Conservation (phyloP, 1,140 invertebrate species). For the Anoplolepis gracilipes region DNA sequence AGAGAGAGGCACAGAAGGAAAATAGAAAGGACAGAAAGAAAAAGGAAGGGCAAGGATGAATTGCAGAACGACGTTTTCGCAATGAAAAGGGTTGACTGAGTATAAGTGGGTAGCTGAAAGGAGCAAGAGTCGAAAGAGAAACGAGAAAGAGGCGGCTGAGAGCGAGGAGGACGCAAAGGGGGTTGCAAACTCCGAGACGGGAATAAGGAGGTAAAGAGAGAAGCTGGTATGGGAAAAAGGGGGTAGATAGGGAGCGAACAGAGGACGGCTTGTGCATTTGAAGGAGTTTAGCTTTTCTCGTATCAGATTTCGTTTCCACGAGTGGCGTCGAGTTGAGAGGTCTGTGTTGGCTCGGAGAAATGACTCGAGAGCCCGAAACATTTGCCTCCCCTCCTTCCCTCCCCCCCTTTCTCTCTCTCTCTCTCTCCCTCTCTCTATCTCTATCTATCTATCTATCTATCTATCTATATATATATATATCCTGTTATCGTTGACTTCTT, state of each 20-base stretch:
- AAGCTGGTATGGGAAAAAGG: constrained; percentile 25
- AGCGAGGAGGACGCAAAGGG: constrained; percentile 35
- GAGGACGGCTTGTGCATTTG: constrained; percentile 77
- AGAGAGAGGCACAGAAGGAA: not conserved
- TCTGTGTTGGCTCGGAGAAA: constrained; percentile 79
- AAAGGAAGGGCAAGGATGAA: constrained; percentile 66
- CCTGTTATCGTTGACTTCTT: not conserved
- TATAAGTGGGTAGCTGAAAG: constrained; percentile 75
- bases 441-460: no score
- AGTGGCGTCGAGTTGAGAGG: constrained; percentile 80
- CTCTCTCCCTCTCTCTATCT: no score
- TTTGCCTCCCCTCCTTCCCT: constrained; percentile 30
- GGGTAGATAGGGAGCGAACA: constrained; percentile 51
- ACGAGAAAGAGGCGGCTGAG: constrained; percentile 35
- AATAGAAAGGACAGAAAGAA: not conserved
- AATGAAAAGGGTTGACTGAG: constrained; percentile 79
- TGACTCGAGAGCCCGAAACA: constrained; percentile 80
- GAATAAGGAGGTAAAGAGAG: constrained; percentile 1
- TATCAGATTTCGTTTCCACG: constrained; percentile 81
- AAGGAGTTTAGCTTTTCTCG: constrained; percentile 82
- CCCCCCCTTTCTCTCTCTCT: constrained; percentile 2
- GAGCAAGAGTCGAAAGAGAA: constrained; percentile 62
- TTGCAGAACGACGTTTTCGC: constrained; percentile 77
- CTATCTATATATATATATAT: no score
- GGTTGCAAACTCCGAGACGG: constrained; percentile 33